Conservation (phyloP, 2,888 invertebrate genomes). For the Lampropteryx suffumata region DNA sequence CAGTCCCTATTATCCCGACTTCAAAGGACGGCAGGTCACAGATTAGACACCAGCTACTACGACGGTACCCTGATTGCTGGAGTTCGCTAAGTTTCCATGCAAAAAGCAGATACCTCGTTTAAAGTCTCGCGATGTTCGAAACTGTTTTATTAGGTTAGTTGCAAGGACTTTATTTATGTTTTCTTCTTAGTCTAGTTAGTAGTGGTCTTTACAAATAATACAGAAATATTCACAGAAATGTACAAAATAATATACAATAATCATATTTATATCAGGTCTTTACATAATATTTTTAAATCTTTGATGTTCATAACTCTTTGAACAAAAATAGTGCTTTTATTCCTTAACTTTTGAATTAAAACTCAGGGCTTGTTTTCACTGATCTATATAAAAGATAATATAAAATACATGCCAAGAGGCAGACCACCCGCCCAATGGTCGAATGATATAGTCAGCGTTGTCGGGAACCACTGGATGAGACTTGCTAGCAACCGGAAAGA, state of each 20-base stretch:
- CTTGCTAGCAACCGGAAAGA: no score
- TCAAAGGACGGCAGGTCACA: conserved; percentile 23
- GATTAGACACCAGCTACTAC: conserved; percentile 12
- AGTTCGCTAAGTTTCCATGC: conserved; percentile 24
- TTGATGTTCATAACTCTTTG: no score
- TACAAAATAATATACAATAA: no score
- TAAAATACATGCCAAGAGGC: no score
- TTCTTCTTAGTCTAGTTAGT: neutral
- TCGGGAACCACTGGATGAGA: no score
- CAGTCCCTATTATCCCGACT: conserved; percentile 27
- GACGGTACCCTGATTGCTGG: conserved; percentile 26
- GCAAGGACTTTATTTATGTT: neutral
- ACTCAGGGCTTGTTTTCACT: neutral
- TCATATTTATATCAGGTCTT: no score
- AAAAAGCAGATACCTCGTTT: conserved; percentile 18
- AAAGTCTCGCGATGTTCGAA: conserved; percentile 28
- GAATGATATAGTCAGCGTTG: no score
- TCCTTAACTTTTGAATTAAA: no score
- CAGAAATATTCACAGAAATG: no score
- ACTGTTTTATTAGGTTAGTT: conserved; percentile 21
- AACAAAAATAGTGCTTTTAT: no score
- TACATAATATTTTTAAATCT: neutral
- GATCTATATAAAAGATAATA: no score
- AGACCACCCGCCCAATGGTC: no score
- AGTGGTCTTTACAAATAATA: neutral